These are phyloP conservation scores for Hoplias malabaricus DNA, from an alignment of 2,113 vertebrate genomes.

Conservation along the genomic window DNA sequence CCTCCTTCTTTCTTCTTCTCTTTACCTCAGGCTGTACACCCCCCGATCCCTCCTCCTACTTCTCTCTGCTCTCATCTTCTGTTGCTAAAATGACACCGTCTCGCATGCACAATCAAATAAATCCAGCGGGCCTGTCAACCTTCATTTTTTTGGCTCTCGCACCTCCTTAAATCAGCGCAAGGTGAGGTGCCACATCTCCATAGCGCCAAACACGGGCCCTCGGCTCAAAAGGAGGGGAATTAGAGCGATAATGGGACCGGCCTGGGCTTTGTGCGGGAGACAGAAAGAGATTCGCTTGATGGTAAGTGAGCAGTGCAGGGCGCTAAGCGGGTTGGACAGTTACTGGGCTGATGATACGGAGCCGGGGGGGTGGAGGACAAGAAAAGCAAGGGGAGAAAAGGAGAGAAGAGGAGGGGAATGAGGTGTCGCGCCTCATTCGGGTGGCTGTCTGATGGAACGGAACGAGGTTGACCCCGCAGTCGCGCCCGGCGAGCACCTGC, in stretches of 20 bases:
- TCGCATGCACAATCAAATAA: conserved; percentile 76
- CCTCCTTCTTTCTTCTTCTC: conserved; percentile 17
- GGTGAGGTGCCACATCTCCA: conserved; percentile 73
- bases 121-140: conserved; percentile 69
- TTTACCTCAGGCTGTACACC: conserved; percentile 41
- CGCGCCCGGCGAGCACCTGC: conserved; percentile 56
- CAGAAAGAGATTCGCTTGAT: conserved; percentile 54
- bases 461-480: conserved; percentile 74
- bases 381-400: conserved; percentile 10
- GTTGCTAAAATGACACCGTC: conserved; percentile 63
- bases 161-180: conserved; percentile 56
- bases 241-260: conserved; percentile 65
- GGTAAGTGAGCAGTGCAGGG: conserved; percentile 72
- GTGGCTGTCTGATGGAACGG: conserved; percentile 77
- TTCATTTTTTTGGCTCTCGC: conserved; percentile 62
- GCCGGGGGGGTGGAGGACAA: not conserved
- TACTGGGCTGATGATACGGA: conserved; percentile 48
- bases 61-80: conserved; percentile 36
- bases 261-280: conserved; percentile 49
- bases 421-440: conserved; percentile 66
- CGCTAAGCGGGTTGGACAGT: conserved; percentile 69
- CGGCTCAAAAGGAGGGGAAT: conserved; percentile 64
- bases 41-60: conserved; percentile 42
- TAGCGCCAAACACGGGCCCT: conserved; percentile 74
- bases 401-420: conserved; percentile 58